These are phyloP conservation scores for Glaucopsyche alexis DNA, from an alignment of 2,888 invertebrate species.

Conservation along the genomic window DNA sequence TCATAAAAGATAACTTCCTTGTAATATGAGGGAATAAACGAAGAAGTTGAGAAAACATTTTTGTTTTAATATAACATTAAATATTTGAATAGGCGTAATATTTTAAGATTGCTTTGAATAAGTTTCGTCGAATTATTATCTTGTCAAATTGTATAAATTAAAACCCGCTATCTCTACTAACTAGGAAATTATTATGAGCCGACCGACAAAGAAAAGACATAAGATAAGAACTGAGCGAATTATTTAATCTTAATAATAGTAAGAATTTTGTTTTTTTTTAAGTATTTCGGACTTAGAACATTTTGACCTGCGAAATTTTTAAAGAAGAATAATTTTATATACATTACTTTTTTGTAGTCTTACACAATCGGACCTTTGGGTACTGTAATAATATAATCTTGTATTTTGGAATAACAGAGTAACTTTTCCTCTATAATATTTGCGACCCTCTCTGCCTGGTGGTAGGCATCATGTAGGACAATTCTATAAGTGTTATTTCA, in stretches of 20 bases:
- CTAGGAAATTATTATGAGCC: background rate
- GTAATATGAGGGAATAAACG: conserved; percentile 37
- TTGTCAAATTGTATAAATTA: conserved; percentile 13
- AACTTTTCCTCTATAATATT: too few species aligned
- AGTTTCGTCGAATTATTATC: background rate
- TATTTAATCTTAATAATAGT: conserved; percentile 4
- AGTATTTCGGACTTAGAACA: background rate
- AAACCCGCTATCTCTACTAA: background rate
- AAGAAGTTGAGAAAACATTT: background rate
- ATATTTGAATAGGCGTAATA: too few species aligned
- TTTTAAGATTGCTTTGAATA: background rate
- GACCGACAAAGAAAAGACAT: conserved; percentile 10
- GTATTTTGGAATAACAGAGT: too few species aligned
- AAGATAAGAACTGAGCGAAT: background rate
- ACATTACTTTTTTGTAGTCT: background rate
- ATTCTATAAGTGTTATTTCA: too few species aligned
- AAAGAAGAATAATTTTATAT: background rate
- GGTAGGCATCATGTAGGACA: too few species aligned
- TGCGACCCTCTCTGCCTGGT: too few species aligned
- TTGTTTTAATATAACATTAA: background rate
- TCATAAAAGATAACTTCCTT: conserved; percentile 45
- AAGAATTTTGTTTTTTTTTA: background rate
- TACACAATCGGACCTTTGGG: background rate
- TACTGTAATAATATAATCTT: too few species aligned
- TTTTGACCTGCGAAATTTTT: background rate